Conservation (phyloP, 23 tunicate species). For the Halocynthia roretzi region DNA sequence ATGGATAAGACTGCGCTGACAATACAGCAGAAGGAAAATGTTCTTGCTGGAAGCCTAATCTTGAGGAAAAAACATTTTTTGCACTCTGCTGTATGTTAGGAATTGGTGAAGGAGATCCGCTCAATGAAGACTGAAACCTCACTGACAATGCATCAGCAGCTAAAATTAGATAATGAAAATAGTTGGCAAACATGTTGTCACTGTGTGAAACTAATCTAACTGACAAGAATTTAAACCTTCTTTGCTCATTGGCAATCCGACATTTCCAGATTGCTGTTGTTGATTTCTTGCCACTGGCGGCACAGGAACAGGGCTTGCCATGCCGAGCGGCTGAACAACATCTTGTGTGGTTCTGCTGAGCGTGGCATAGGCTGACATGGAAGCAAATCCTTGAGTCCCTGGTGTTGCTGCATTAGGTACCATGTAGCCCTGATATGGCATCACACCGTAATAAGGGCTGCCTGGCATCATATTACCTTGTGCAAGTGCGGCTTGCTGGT, state of each 20-base stretch:
- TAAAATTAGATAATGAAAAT: neutral
- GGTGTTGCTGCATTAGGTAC: neutral
- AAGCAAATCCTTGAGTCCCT: neutral
- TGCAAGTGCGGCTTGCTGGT: neutral
- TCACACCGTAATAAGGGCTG: neutral
- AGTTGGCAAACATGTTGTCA: too few relatives aligned
- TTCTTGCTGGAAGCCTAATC: neutral
- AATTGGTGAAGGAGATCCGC: neutral
- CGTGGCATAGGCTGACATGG: neutral
- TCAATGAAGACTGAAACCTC: conserved; percentile 2
- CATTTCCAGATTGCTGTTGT: neutral
- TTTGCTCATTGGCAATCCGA: neutral
- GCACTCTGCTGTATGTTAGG: neutral
- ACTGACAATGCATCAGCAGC: conserved; percentile 5
- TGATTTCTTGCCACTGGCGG: neutral
- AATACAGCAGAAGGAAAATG: neutral
- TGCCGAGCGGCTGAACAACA: neutral
- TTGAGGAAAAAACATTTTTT: neutral
- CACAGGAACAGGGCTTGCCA: neutral
- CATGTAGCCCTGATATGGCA: neutral
- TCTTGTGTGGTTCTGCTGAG: neutral
- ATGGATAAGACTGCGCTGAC: too few relatives aligned
- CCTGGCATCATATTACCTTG: conserved; percentile 6
- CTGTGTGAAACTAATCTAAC: too few relatives aligned
- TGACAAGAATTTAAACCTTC: neutral